A percentile compares a stretch with the other conserved stretches of the same genome.
Evolutionary conservation across 2,797 vertebrate genomes (phyloP).

Genomic region (Coendou prehensilis): DNA sequence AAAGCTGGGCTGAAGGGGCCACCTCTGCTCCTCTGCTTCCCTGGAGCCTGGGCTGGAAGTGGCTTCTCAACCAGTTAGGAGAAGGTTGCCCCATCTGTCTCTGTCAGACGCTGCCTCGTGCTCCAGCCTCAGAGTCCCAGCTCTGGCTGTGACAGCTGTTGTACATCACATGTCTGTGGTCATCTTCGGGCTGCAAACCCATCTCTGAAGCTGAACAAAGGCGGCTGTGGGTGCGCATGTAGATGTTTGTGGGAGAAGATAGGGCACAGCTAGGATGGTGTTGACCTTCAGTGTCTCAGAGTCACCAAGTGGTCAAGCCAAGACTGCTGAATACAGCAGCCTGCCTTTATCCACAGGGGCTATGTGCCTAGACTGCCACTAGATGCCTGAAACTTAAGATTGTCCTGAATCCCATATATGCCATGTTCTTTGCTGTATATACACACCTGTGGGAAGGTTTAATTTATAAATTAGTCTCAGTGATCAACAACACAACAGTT

Average conservation of each 20-base stretch:
- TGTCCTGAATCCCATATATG: too few relatives aligned
- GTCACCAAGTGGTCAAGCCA: not conserved
- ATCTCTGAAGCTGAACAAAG: not conserved
- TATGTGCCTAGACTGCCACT: not conserved
- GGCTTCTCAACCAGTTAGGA: not conserved
- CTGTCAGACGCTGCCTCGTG: not conserved
- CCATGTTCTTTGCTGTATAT: not conserved
- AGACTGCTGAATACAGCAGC: not conserved
- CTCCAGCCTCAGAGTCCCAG: not conserved
- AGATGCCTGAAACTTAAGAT: not conserved
- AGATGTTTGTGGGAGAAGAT: not conserved
- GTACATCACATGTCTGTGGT: not conserved
- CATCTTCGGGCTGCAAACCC: not conserved
- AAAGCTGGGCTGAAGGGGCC: not conserved
- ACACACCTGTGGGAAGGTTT: not conserved
- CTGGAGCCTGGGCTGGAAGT: not conserved
- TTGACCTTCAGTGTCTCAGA: conserved; percentile 24
- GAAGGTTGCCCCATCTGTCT: not conserved
- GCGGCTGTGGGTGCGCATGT: not conserved
- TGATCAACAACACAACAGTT: not conserved
- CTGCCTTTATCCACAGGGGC: not conserved
- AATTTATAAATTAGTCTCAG: not conserved
- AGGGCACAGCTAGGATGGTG: not conserved
- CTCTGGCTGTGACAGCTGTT: not conserved
- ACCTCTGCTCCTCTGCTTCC: not conserved